Conservation (phyloP, 2,888 invertebrate genomes). For the Mesopsocus fuscifrons region DNA sequence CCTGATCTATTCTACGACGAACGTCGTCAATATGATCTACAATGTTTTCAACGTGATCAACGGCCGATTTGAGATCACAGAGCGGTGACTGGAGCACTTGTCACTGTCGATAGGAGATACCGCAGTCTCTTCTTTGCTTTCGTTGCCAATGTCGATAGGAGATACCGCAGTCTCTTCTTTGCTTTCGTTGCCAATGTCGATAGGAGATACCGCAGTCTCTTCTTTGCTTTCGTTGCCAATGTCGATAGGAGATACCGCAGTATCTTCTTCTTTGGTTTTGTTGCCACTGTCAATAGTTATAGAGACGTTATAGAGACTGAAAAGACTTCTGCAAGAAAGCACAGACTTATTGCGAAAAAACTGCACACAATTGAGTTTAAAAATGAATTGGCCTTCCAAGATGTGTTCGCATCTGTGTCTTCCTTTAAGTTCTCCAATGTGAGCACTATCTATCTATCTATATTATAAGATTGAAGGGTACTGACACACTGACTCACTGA, state of each 20-base stretch:
- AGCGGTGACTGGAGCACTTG: not conserved
- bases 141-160: too few species aligned
- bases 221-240: too few species aligned
- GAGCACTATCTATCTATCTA: not conserved
- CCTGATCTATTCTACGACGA: not conserved
- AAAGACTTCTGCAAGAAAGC: not conserved
- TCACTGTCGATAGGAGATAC: too few species aligned
- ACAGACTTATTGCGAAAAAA: not conserved
- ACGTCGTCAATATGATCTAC: not conserved
- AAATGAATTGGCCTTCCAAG: not conserved
- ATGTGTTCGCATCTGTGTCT: not conserved
- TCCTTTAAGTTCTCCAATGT: not conserved
- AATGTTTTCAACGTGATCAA: not conserved
- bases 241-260: too few species aligned
- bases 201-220: too few species aligned
- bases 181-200: too few species aligned
- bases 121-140: too few species aligned
- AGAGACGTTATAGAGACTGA: not conserved
- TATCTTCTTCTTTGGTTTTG: too few species aligned
- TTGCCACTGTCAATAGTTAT: too few species aligned
- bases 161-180: too few species aligned
- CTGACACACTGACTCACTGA: too few species aligned
- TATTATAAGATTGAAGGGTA: too few species aligned
- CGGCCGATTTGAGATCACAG: not conserved
- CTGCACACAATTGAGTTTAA: not conserved